These are phyloP conservation scores for Emydocephalus ijimae DNA, from an alignment of 2,113 vertebrate genomes.

Conservation along the genomic window DNA sequence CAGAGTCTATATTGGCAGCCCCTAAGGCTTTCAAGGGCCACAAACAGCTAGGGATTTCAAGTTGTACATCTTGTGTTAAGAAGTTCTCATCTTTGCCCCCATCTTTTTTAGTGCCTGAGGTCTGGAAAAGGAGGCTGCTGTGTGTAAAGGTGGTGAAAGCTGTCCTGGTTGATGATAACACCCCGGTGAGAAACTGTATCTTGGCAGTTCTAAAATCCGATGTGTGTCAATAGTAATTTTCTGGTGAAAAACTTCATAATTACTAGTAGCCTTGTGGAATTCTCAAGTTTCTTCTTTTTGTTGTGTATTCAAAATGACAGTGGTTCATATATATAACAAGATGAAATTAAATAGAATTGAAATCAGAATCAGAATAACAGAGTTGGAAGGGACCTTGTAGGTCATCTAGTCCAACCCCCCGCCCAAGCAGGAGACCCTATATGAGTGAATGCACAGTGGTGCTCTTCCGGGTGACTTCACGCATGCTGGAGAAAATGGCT, in stretches of 20 bases:
- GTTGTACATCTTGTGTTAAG: background rate
- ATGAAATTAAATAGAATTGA: too few relatives aligned
- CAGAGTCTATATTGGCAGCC: background rate
- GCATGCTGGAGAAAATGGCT: too few relatives aligned
- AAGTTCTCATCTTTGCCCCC: background rate
- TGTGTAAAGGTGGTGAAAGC: constrained; percentile 2
- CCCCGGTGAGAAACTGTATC: background rate
- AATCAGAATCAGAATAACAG: too few relatives aligned
- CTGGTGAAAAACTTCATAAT: background rate
- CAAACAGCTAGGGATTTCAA: background rate
- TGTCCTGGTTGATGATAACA: background rate
- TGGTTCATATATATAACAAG: too few relatives aligned
- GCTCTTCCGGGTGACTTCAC: too few relatives aligned
- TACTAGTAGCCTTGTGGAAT: background rate
- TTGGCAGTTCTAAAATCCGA: background rate
- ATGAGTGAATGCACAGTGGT: too few relatives aligned
- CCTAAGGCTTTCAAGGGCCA: background rate
- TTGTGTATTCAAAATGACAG: background rate
- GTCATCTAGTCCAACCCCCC: too few relatives aligned
- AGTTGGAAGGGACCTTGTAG: too few relatives aligned
- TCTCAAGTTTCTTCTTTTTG: too few relatives aligned
- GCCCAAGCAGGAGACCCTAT: too few relatives aligned
- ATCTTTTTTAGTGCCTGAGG: constrained; percentile 4
- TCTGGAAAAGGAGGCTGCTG: constrained; percentile 5
- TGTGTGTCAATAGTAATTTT: background rate